Conservation (phyloP, 2,797 vertebrate species). For the Enteromius radiatus region DNA sequence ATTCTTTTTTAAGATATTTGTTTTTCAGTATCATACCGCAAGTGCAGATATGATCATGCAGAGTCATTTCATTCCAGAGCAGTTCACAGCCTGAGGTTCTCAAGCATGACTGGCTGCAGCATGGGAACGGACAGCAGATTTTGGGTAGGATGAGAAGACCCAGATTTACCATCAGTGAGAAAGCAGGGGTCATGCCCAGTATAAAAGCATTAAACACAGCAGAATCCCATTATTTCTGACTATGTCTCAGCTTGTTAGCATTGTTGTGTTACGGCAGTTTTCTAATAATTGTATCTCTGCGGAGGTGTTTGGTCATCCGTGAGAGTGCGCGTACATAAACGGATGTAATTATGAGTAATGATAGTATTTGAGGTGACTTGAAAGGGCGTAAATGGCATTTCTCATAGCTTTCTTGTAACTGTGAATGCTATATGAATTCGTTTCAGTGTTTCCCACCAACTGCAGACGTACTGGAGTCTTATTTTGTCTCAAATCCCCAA, state of each 20-base stretch:
- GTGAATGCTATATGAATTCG: too few relatives aligned
- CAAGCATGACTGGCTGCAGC: conserved; percentile 73
- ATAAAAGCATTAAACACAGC: background rate
- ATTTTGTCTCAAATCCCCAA: background rate
- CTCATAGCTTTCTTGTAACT: background rate
- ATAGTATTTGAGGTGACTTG: conserved; percentile 25
- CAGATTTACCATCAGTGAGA: conserved; percentile 25
- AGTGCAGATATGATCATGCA: conserved; percentile 29
- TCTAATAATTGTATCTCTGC: conserved; percentile 11
- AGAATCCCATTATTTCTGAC: conserved; percentile 24
- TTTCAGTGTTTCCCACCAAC: conserved; percentile 10
- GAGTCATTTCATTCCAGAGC: conserved; percentile 68
- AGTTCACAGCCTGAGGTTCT: conserved; percentile 64
- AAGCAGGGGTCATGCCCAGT: conserved; percentile 13
- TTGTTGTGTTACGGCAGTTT: background rate
- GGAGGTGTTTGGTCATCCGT: background rate
- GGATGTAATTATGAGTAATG: conserved; percentile 41
- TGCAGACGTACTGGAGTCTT: background rate
- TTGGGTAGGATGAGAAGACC: conserved; percentile 45
- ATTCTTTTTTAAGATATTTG: background rate
- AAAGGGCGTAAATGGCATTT: background rate
- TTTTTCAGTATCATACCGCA: conserved; percentile 11
- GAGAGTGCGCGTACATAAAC: background rate
- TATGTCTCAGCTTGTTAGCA: conserved; percentile 4
- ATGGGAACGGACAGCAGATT: conserved; percentile 67